phyloP scores from a whole-genome alignment of 2,797 vertebrate genomes.

The Ispidina picta region DNA sequence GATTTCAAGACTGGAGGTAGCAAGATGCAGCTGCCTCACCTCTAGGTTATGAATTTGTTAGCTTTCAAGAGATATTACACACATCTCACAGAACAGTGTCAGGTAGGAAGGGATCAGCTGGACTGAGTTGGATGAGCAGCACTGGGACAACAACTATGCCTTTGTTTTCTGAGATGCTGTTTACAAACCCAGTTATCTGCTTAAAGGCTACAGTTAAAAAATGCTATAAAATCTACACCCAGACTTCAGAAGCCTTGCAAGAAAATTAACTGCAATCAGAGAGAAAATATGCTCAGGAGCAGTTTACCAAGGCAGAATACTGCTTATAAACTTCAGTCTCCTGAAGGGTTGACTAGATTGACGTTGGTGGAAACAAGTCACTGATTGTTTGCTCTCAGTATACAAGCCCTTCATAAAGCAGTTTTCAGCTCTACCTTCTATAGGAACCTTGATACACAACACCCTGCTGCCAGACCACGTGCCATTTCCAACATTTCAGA shows the following conservation, averaged over 20 bases:
- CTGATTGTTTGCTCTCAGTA: background rate
- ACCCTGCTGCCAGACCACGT: background rate
- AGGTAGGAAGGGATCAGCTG: background rate
- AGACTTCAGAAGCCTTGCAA: background rate
- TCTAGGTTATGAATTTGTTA: accelerated
- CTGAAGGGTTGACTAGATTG: background rate
- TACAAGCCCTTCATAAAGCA: background rate
- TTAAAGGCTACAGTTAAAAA: background rate
- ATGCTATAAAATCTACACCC: background rate
- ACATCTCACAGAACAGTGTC: accelerated
- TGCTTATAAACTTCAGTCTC: background rate
- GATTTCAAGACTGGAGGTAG: background rate
- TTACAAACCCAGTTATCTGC: background rate
- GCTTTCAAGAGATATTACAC: background rate
- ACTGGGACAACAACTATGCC: background rate
- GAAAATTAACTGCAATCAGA: background rate
- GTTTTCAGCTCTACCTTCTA: background rate
- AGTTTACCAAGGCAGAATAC: background rate
- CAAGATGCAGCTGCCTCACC: background rate
- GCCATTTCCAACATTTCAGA: background rate
- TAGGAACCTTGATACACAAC: background rate
- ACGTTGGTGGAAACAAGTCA: background rate
- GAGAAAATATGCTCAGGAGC: background rate
- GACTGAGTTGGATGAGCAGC: background rate
- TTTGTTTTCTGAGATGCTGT: background rate